A percentile compares a stretch with the other conserved stretches of the same genome.
These are phyloP conservation scores for Struthio camelus DNA, from an alignment of 2,113 vertebrate species.

Conservation along the genomic window DNA sequence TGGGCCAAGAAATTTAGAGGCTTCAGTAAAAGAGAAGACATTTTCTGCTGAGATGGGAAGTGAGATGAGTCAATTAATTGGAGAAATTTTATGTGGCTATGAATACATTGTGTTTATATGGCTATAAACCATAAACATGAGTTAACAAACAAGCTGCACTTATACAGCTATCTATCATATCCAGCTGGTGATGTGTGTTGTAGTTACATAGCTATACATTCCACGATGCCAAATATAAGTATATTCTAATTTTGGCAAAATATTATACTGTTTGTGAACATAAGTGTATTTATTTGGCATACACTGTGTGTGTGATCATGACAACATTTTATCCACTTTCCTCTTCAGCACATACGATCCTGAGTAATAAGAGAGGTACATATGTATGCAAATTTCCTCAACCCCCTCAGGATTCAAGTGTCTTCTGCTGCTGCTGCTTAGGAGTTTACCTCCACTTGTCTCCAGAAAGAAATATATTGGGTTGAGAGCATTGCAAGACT, in stretches of 20 bases:
- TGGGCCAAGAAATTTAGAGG: background rate
- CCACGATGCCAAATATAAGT: background rate
- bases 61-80: conserved; percentile 30
- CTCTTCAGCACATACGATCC: background rate
- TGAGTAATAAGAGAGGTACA: no score
- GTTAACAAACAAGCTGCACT: conserved; percentile 31
- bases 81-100: conserved; percentile 15
- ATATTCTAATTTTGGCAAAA: background rate
- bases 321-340: background rate
- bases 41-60: conserved; percentile 50
- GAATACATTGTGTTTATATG: background rate
- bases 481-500: background rate
- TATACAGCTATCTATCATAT: conserved; percentile 26
- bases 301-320: background rate
- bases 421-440: background rate
- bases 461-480: fast-evolving
- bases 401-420: background rate
- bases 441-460: background rate
- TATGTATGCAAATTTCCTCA: background rate
- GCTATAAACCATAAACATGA: background rate
- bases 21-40: background rate
- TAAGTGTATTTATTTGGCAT: background rate
- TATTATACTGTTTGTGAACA: background rate
- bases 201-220: background rate
- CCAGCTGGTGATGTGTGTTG: background rate